Evolutionary conservation across 2,888 invertebrate genomes (phyloP).

Genomic region (Gortyna flavago): DNA sequence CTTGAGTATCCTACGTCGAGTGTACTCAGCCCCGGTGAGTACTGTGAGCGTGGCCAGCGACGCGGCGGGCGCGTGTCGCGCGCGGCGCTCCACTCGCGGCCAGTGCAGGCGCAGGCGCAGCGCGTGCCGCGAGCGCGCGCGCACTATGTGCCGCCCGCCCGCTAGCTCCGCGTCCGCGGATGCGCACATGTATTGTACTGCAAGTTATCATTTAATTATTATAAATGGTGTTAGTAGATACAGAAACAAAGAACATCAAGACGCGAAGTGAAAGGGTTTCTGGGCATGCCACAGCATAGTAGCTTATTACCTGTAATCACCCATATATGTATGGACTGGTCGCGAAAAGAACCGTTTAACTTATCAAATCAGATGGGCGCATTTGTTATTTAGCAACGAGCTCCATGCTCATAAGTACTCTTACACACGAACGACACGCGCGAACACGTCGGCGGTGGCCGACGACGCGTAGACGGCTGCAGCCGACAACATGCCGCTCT

Average conservation of each 20-base stretch:
- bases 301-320: neutral
- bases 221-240: neutral
- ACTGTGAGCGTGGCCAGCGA: conserved; percentile 80
- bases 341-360: neutral
- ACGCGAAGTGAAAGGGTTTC: neutral
- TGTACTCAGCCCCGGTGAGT: conserved; percentile 81
- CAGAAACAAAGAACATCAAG: neutral
- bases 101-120: conserved; percentile 77
- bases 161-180: conserved; percentile 64
- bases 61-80: conserved; percentile 71
- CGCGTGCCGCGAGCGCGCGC: conserved; percentile 72
- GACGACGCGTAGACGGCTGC: no score
- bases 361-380: neutral
- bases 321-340: no score
- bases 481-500: no score
- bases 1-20: conserved; percentile 82
- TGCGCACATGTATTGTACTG: conserved; percentile 82
- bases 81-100: conserved; percentile 79
- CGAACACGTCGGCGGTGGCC: no score
- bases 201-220: no score
- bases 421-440: no score
- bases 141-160: conserved; percentile 74
- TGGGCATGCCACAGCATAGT: neutral
- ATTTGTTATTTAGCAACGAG: neutral
- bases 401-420: neutral